A percentile compares a stretch with the other conserved stretches of the same genome.
These are phyloP conservation scores for Eumerus sabulonum DNA, from an alignment of 2,888 invertebrate genomes.

Conservation along the genomic window DNA sequence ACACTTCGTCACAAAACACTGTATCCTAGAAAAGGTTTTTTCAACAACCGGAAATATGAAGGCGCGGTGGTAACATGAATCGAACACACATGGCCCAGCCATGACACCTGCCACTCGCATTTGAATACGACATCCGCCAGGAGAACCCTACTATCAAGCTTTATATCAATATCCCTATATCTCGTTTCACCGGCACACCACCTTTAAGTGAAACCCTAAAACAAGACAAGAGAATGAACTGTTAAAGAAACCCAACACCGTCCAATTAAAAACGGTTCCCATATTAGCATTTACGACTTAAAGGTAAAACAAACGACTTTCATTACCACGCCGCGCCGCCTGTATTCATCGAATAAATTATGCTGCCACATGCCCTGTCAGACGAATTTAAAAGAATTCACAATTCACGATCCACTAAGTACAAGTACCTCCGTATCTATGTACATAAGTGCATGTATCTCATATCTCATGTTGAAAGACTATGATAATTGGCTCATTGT, in stretches of 20 bases:
- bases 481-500: slow-evolving; percentile 58
- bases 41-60: no score
- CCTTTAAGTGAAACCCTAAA: slow-evolving; percentile 51
- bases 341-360: slow-evolving; percentile 26
- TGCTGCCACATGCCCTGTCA: slow-evolving; percentile 30
- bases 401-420: no score
- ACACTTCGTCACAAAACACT: no score
- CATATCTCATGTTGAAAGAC: slow-evolving; percentile 9
- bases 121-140: no score
- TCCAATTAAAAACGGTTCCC: slow-evolving; percentile 39
- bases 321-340: slow-evolving; percentile 38
- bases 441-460: neutral
- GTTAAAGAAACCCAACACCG: slow-evolving; percentile 40
- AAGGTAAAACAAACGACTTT: slow-evolving; percentile 42
- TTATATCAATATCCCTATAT: neutral
- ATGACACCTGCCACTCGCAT: no score
- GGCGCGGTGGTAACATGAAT: no score
- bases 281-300: slow-evolving; percentile 36
- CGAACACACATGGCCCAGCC: no score
- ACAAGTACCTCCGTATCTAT: neutral
- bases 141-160: no score
- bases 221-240: slow-evolving; percentile 9
- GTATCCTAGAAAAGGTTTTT: no score
- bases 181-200: slow-evolving; percentile 38
- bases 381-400: slow-evolving; percentile 17